phyloP scores from a whole-genome alignment of 2,797 vertebrate genomes.

The Enteromius afrohamiltoni region DNA sequence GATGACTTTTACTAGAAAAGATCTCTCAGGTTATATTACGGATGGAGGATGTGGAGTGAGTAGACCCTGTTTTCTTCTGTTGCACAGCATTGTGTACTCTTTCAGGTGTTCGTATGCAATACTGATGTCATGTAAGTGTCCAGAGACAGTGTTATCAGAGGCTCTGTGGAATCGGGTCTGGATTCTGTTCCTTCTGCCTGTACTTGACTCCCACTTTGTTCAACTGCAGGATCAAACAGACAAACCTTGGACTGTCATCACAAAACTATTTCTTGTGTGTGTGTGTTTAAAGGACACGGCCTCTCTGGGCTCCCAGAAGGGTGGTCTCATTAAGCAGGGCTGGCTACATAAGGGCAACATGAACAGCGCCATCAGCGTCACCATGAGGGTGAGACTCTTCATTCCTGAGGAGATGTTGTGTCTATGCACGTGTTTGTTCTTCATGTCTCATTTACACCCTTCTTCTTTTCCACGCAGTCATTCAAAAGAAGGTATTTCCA shows the following conservation, averaged over 20 bases:
- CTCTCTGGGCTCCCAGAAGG: constrained; percentile 96
- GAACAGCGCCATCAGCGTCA: constrained; percentile 98
- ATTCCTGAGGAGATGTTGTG: not conserved
- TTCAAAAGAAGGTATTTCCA: constrained; percentile 99
- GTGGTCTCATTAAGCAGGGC: constrained; percentile 94
- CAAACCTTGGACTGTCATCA: constrained; percentile 43
- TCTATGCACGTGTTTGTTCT: not conserved
- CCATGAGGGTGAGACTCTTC: constrained; percentile 89
- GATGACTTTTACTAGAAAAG: too few relatives aligned
- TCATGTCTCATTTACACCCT: not conserved
- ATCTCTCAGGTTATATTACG: not conserved
- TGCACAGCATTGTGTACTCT: not conserved
- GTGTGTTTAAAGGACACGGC: constrained; percentile 86
- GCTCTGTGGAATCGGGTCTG: constrained; percentile 18
- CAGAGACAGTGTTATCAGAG: not conserved
- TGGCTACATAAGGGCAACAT: constrained; percentile 99
- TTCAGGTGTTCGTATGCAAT: not conserved
- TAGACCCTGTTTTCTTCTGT: not conserved
- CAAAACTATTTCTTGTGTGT: constrained; percentile 45
- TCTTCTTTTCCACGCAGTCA: constrained; percentile 78
- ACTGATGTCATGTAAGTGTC: not conserved
- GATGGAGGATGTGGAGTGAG: too few relatives aligned
- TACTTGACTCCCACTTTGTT: constrained; percentile 41
- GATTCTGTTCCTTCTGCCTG: constrained; percentile 37
- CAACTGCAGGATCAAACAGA: constrained; percentile 53